phyloP scores from a whole-genome alignment of 1,140 invertebrate species.

The Eriocheir sinensis region DNA sequence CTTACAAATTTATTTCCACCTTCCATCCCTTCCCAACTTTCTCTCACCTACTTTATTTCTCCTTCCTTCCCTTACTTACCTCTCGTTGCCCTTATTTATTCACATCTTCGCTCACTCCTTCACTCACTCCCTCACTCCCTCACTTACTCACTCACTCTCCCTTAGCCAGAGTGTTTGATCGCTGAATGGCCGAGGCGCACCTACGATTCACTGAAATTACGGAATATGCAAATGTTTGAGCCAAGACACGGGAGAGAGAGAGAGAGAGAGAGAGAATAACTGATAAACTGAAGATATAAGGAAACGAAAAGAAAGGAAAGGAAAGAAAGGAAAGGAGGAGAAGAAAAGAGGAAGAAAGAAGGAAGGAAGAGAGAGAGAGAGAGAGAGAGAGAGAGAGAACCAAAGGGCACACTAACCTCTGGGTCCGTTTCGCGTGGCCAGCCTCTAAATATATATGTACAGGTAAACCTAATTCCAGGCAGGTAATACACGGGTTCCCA shows the following conservation, averaged over 20 bases:
- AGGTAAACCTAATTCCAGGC: no score
- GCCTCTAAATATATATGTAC: no score
- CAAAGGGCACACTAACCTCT: no score
- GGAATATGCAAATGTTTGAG: background rate
- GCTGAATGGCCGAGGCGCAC: background rate
- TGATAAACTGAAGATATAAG: no score
- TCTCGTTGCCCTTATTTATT: background rate
- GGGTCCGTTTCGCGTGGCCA: no score
- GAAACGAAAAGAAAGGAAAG: no score
- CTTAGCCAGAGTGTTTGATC: background rate
- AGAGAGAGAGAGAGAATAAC: conserved; percentile 12
- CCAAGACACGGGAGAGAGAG: background rate
- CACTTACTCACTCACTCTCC: background rate
- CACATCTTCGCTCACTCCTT: background rate
- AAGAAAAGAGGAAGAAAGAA: no score
- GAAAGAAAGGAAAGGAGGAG: no score
- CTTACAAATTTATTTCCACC: no score
- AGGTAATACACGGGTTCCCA: no score
- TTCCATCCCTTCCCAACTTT: background rate
- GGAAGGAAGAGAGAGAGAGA: no score
- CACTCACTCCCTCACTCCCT: background rate
- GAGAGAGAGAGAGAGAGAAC: no score
- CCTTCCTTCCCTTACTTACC: background rate
- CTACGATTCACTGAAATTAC: background rate
- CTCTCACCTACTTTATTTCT: background rate